Base-by-base conservation (phyloP, 1,140 invertebrate species). In the Gonioctena quinquepunctata region DNA sequence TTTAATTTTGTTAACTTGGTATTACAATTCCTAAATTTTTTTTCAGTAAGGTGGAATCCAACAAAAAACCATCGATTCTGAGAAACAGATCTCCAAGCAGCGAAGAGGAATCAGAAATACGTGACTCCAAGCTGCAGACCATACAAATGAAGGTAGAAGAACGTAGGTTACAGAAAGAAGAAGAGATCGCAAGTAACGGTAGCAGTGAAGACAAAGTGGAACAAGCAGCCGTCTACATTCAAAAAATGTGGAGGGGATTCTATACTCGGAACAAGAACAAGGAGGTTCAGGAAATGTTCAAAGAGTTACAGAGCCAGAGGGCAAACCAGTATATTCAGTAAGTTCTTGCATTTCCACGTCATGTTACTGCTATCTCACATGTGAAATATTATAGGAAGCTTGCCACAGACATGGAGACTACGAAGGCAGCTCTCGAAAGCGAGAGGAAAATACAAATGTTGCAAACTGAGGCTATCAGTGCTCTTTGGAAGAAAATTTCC, bases 391-490 rank as follows among this genome's bases (percentile, higher is more conserved):
- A 33, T 73, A 94, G 92, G 74, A 89, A 93, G 86, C 79, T 94
- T 7, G 90, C 91, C 6, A 89, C 88, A 73, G 93, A 94, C 77
- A 93, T 94, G 90, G 89, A 92, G 79, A 88, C 90, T 4, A 93
- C 93, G 0, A 92, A 93, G 80, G 90, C 90, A 2, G 92, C 93
- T 11, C 78, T 95, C 18, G 93, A 95, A 77, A 93, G 92, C 76
- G 94, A 96, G 81, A 88, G 94, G 56, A 93, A 94, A 77, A 89
- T 96, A 49, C 92, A 95, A 76, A 88, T 93, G 72, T 81, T 96
- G 49, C 94, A 96, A 83, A 93, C 95, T 89, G 94, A 96, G 83
- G 94, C 94, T 3, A 95, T 96, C 69, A 93, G 93, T 79, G 92
- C 92, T 5, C 83, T 96, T 3, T 96, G 94, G 93, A 94, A 94